phyloP scores from a whole-genome alignment of 2,888 invertebrate genomes.

The Acleris emargana region DNA sequence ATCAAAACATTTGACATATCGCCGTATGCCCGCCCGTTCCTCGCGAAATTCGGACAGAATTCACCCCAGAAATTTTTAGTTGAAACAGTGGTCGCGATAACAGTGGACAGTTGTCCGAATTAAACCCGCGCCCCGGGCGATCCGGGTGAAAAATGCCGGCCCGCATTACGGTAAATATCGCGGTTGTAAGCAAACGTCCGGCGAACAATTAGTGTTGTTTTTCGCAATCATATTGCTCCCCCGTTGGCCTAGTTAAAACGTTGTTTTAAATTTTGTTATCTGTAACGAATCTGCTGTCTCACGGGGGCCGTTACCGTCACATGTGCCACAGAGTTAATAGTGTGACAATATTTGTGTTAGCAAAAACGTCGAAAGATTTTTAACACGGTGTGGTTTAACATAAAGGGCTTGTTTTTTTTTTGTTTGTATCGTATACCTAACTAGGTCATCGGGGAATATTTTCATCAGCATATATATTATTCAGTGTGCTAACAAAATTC shows the following conservation, averaged over 20 bases:
- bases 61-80: conserved; percentile 49
- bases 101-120: conserved; percentile 53
- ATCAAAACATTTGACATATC: conserved; percentile 61
- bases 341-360: background rate
- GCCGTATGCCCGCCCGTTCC: conserved; percentile 46
- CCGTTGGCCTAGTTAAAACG: conserved; percentile 28
- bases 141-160: conserved; percentile 48
- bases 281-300: background rate
- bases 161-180: conserved; percentile 35
- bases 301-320: background rate
- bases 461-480: conserved; percentile 21
- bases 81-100: conserved; percentile 55
- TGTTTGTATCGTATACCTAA: conserved; percentile 1
- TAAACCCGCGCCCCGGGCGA: conserved; percentile 53
- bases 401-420: background rate
- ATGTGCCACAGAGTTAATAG: background rate
- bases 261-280: conserved; percentile 9
- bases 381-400: background rate
- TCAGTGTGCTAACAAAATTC: conserved; percentile 25
- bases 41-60: conserved; percentile 46
- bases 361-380: no score
- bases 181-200: conserved; percentile 20
- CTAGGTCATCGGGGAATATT: conserved; percentile 23
- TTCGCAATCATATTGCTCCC: conserved; percentile 26
- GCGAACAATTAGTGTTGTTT: conserved; percentile 28